A percentile compares a stretch with the other conserved stretches of the same genome.
These are phyloP conservation scores for Eretmocerus hayati DNA, from an alignment of 2,888 invertebrate genomes.

Conservation along the genomic window DNA sequence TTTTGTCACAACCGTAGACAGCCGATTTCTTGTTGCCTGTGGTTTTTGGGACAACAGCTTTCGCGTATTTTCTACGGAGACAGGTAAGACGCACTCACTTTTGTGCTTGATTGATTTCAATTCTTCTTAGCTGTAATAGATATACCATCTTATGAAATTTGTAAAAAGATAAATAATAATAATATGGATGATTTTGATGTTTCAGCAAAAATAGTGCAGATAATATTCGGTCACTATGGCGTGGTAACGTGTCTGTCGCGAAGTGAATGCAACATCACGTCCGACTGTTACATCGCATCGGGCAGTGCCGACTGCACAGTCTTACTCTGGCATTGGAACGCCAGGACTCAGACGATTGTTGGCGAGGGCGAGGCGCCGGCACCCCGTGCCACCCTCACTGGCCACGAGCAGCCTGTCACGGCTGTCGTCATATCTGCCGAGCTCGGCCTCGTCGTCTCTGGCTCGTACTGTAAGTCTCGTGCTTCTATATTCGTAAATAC, in stretches of 20 bases:
- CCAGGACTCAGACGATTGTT: constrained; percentile 91
- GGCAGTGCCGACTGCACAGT: constrained; percentile 98
- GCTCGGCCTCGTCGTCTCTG: constrained; percentile 93
- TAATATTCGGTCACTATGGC: constrained; percentile 97
- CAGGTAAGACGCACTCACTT: constrained; percentile 61
- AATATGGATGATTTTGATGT: constrained; percentile 13
- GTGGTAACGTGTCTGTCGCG: constrained; percentile 96
- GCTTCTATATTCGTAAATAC: too few species aligned
- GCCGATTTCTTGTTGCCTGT: constrained; percentile 91
- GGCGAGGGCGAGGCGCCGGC: constrained; percentile 95
- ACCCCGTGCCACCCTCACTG: constrained; percentile 93
- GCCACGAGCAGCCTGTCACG: constrained; percentile 93
- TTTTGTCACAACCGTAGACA: constrained; percentile 97
- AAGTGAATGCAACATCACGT: constrained; percentile 97
- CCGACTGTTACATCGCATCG: constrained; percentile 97
- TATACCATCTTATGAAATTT: too few species aligned
- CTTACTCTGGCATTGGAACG: constrained; percentile 98
- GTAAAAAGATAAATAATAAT: background rate
- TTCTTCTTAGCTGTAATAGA: too few species aligned
- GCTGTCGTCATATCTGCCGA: constrained; percentile 96
- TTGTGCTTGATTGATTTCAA: too few species aligned
- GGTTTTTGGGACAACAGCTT: constrained; percentile 99
- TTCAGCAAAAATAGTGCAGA: constrained; percentile 93
- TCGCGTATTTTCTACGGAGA: constrained; percentile 93
- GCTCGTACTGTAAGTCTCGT: constrained; percentile 60